A percentile compares a stretch with the other conserved stretches of the same genome.
Conservation (phyloP, 2,888 invertebrate species). For the Acanthacorydalis orientalis region DNA sequence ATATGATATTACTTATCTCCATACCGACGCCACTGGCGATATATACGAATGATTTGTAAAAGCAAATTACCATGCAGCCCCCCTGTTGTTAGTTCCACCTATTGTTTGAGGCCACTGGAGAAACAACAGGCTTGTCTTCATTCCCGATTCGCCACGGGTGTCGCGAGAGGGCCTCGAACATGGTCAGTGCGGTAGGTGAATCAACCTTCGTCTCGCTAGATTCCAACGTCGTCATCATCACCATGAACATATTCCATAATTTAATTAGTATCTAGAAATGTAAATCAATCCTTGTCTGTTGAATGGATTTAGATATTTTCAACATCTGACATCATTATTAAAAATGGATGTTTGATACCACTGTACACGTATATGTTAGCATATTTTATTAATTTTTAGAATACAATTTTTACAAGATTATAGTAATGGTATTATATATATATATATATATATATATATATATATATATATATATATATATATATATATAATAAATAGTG, state of each 20-base stretch:
- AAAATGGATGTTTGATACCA: conserved; percentile 11
- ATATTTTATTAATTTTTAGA: conserved; percentile 10
- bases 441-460: too few species aligned
- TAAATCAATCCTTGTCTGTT: background rate
- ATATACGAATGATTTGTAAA: too few species aligned
- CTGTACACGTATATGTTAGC: conserved; percentile 10
- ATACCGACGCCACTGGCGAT: too few species aligned
- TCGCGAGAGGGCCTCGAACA: background rate
- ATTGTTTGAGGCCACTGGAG: conserved; percentile 1
- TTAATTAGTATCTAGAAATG: too few species aligned
- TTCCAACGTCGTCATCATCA: too few species aligned
- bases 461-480: conserved; percentile 4
- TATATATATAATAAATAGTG: conserved; percentile 7
- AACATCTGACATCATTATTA: conserved; percentile 8
- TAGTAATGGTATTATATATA: too few species aligned
- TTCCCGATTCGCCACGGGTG: conserved; percentile 13
- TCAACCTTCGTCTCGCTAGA: too few species aligned
- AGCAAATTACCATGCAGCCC: conserved; percentile 2
- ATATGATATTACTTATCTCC: too few species aligned
- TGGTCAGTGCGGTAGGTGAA: too few species aligned
- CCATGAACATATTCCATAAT: too few species aligned
- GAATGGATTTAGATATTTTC: background rate
- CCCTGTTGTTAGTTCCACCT: background rate
- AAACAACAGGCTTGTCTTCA: conserved; percentile 12
- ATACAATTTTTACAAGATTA: conserved; percentile 1